phyloP scores from a whole-genome alignment of 2,797 vertebrate species.

The Hemibagrus guttatus region DNA sequence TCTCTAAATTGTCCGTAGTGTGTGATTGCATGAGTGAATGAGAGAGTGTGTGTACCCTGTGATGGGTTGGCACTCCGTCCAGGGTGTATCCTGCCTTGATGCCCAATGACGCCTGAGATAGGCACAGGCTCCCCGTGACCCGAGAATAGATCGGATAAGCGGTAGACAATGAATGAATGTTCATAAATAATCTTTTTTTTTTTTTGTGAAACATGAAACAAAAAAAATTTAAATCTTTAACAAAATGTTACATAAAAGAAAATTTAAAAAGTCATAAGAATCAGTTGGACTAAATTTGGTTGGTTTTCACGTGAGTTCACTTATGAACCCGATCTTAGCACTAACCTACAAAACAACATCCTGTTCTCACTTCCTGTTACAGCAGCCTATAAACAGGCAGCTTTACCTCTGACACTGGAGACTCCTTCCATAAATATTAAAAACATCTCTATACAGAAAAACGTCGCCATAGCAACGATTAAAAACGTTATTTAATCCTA shows the following conservation, averaged over 20 bases:
- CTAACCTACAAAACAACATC: neutral
- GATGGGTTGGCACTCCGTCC: too few relatives aligned
- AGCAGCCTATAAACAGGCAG: neutral
- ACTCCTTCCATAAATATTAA: neutral
- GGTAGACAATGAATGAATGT: too few relatives aligned
- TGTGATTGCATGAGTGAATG: too few relatives aligned
- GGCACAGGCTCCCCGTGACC: too few relatives aligned
- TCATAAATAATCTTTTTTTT: too few relatives aligned
- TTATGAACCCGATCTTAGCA: neutral
- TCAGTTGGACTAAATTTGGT: neutral
- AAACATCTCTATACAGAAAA: neutral
- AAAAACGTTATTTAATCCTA: neutral
- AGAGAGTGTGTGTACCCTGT: too few relatives aligned
- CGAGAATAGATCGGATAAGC: too few relatives aligned
- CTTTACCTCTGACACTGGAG: neutral
- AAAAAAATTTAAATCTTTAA: neutral
- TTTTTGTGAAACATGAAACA: neutral
- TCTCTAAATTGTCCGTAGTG: too few relatives aligned
- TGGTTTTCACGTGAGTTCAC: neutral
- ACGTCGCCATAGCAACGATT: neutral
- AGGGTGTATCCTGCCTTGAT: too few relatives aligned
- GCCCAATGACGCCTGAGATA: too few relatives aligned
- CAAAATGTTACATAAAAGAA: neutral
- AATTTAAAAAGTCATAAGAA: neutral
- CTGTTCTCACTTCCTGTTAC: neutral